Percentiles rank a stretch among this genome's conserved stretches.
Conservation (phyloP, 2,888 invertebrate genomes). For the Ceratothoa steindachneri region DNA sequence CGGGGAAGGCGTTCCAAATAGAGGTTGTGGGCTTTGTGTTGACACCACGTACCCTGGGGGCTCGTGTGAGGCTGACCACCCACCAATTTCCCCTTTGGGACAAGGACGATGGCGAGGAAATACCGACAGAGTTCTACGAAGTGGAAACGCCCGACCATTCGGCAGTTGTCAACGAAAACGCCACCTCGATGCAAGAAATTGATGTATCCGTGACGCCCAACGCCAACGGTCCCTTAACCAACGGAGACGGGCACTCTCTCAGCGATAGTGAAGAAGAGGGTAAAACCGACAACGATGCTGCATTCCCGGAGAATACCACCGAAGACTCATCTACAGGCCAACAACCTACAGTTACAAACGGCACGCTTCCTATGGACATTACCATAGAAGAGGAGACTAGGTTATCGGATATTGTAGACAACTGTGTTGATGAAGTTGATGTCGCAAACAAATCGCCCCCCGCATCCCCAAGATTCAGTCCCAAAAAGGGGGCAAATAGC, state of each 20-base stretch:
- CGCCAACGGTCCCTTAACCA: neutral
- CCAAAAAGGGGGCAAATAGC: neutral
- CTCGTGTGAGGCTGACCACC: constrained; percentile 51
- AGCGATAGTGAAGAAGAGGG: neutral
- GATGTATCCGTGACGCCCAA: neutral
- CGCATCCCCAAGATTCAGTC: neutral
- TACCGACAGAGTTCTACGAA: neutral
- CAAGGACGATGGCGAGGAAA: constrained; percentile 46
- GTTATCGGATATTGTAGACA: neutral
- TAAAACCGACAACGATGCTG: neutral
- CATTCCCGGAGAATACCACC: neutral
- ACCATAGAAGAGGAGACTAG: neutral
- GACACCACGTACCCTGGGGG: constrained; percentile 52
- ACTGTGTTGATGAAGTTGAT: neutral
- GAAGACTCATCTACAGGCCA: neutral
- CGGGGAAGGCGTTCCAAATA: constrained; percentile 49
- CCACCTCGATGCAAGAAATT: neutral
- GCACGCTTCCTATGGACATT: neutral
- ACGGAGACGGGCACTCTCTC: neutral
- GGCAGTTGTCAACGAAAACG: neutral
- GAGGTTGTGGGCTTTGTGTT: constrained; percentile 51
- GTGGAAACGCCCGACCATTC: neutral
- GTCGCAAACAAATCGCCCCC: neutral
- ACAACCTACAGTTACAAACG: neutral
- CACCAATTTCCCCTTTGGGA: constrained; percentile 51